Percentiles rank a stretch among this genome's conserved stretches.
These are phyloP conservation scores for Piscicola geometra DNA, from an alignment of 2,888 invertebrate species.

Conservation along the genomic window DNA sequence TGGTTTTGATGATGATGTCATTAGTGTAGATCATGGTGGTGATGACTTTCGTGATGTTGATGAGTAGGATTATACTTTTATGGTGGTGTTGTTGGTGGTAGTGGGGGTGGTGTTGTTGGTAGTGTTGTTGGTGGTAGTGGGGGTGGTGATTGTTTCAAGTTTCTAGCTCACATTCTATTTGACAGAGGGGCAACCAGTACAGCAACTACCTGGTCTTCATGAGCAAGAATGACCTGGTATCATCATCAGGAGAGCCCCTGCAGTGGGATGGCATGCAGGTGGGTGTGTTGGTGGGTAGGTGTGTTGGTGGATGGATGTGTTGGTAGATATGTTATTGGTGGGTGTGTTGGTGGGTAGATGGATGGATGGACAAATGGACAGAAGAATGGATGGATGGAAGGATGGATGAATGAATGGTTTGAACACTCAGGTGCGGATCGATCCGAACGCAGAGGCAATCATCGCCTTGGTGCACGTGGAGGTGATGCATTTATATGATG, in stretches of 20 bases:
- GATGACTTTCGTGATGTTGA: too few relatives aligned
- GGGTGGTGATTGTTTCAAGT: too few relatives aligned
- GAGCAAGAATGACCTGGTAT: not conserved
- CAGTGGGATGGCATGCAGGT: not conserved
- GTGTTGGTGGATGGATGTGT: not conserved
- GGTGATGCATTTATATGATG: too few relatives aligned
- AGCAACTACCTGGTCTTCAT: conserved; percentile 10
- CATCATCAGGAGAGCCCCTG: not conserved
- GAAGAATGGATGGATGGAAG: not conserved
- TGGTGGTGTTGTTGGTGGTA: too few relatives aligned
- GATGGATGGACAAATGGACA: not conserved
- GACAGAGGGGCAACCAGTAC: not conserved
- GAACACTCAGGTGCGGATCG: conserved; percentile 54
- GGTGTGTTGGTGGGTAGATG: not conserved
- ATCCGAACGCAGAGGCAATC: conserved; percentile 58
- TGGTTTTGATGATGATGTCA: too few relatives aligned
- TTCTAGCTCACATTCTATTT: too few relatives aligned
- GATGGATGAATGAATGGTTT: conserved; percentile 49
- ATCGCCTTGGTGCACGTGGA: conserved; percentile 57
- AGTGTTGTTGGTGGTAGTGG: too few relatives aligned
- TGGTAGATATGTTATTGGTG: not conserved
- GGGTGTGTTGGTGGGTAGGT: not conserved
- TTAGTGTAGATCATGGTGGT: too few relatives aligned
- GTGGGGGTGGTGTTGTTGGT: too few relatives aligned
- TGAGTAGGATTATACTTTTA: too few relatives aligned